Conservation (phyloP, 1,140 invertebrate genomes). For the Drosophila seguyi region DNA sequence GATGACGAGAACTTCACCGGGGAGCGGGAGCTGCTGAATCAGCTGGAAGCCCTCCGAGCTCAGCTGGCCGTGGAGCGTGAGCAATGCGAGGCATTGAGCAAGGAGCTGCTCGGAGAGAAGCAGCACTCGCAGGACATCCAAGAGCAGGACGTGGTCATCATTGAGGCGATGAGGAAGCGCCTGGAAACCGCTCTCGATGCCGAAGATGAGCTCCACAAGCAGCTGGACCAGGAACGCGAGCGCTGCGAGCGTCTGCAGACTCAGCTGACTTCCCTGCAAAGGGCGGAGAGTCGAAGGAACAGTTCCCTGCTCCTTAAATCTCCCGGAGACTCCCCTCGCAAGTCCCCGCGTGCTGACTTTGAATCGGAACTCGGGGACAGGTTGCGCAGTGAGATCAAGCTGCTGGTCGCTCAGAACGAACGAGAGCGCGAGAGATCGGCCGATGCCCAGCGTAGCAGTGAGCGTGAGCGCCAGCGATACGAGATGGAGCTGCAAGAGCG, state of each 20-base stretch:
- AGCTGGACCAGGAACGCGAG: slow-evolving; percentile 86
- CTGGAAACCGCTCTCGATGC: slow-evolving; percentile 88
- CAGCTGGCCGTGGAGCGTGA: slow-evolving; percentile 85
- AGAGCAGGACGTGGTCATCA: slow-evolving; percentile 88
- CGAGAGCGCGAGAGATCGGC: slow-evolving; percentile 85
- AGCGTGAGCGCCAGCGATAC: slow-evolving; percentile 85
- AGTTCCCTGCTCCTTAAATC: slow-evolving; percentile 72
- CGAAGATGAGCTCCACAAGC: slow-evolving; percentile 88
- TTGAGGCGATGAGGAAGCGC: slow-evolving; percentile 87
- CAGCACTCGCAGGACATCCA: slow-evolving; percentile 86
- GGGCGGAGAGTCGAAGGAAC: slow-evolving; percentile 74
- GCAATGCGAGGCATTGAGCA: slow-evolving; percentile 86
- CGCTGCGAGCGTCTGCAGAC: slow-evolving; percentile 86
- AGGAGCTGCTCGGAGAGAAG: slow-evolving; percentile 86
- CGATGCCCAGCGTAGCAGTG: slow-evolving; percentile 85
- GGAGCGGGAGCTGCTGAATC: slow-evolving; percentile 76
- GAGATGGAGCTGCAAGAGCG: slow-evolving; percentile 87
- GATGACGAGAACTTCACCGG: slow-evolving; percentile 81
- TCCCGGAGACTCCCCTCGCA: slow-evolving; percentile 74
- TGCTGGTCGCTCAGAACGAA: slow-evolving; percentile 86
- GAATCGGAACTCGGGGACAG: slow-evolving; percentile 85
- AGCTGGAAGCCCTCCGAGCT: slow-evolving; percentile 81
- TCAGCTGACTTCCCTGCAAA: slow-evolving; percentile 72
- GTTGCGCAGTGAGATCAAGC: slow-evolving; percentile 86
- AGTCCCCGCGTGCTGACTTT: slow-evolving; percentile 75